Percentiles rank a stretch among this genome's conserved stretches.
These are phyloP conservation scores for Campoletis raptor DNA, from an alignment of 2,888 invertebrate species.

Conservation along the genomic window DNA sequence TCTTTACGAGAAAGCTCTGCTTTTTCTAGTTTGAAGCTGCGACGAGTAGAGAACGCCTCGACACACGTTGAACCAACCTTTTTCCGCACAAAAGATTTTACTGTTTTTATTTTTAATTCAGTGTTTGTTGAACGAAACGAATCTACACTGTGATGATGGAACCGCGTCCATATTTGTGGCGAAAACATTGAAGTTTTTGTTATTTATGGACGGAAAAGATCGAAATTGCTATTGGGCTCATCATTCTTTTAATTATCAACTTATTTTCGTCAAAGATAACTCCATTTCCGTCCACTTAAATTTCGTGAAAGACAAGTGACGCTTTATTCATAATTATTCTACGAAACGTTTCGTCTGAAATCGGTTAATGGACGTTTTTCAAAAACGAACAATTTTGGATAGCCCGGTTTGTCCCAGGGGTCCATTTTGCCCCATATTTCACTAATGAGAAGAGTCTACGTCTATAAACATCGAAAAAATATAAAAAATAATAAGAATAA, in stretches of 20 bases:
- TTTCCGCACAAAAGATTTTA: neutral
- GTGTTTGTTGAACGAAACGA: conserved; percentile 2
- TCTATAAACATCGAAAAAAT: too few relatives aligned
- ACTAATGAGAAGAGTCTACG: too few relatives aligned
- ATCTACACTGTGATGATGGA: neutral
- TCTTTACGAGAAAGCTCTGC: conserved; percentile 4
- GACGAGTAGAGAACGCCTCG: neutral
- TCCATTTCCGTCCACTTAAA: neutral
- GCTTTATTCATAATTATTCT: neutral
- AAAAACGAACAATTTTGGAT: too few relatives aligned
- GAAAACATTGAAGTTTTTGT: neutral
- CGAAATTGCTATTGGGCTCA: neutral
- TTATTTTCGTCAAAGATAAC: neutral
- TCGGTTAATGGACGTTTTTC: neutral
- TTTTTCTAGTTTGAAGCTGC: conserved; percentile 17
- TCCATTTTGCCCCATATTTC: too few relatives aligned
- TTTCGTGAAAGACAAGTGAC: neutral
- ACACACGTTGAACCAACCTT: neutral
- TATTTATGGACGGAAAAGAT: neutral
- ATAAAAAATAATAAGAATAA: neutral
- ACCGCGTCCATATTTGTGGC: neutral
- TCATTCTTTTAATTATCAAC: neutral
- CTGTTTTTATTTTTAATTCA: conserved; percentile 5
- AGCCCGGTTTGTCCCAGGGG: too few relatives aligned
- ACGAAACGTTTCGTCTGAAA: neutral